phyloP scores from a whole-genome alignment of 2,113 vertebrate species.

The Scalopus aquaticus region DNA sequence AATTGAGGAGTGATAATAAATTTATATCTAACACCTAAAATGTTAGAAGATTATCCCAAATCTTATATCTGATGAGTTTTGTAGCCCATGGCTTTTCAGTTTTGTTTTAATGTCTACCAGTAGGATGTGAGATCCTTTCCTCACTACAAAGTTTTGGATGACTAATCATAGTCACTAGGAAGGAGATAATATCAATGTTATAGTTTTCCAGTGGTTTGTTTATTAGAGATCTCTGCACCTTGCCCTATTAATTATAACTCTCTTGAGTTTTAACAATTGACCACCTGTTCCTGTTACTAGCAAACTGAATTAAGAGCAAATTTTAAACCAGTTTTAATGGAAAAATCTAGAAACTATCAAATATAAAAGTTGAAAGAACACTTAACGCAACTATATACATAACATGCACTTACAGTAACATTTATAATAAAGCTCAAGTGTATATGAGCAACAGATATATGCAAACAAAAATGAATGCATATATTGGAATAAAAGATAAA shows the following conservation, averaged over 20 bases:
- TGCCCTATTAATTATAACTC: neutral
- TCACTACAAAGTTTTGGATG: neutral
- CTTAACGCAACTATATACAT: neutral
- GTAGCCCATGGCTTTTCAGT: neutral
- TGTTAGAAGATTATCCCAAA: neutral
- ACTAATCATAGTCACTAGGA: neutral
- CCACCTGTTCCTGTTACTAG: neutral
- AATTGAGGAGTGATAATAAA: neutral
- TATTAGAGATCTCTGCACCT: neutral
- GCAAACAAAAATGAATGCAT: slow-evolving; percentile 12
- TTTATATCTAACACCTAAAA: slow-evolving; percentile 15
- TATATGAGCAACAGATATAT: neutral
- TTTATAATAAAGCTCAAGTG: neutral
- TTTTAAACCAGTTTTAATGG: neutral
- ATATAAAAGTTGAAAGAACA: neutral
- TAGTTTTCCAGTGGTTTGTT: neutral
- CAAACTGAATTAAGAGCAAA: neutral
- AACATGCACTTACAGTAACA: neutral
- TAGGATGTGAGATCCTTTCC: neutral
- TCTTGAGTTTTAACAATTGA: neutral
- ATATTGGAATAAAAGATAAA: neutral
- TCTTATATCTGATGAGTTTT: neutral
- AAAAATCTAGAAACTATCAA: neutral
- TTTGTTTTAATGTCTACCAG: neutral
- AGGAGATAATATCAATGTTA: neutral